These are phyloP conservation scores for Tarsius wallacei DNA, from an alignment of 2,797 vertebrate genomes.

Conservation along the genomic window DNA sequence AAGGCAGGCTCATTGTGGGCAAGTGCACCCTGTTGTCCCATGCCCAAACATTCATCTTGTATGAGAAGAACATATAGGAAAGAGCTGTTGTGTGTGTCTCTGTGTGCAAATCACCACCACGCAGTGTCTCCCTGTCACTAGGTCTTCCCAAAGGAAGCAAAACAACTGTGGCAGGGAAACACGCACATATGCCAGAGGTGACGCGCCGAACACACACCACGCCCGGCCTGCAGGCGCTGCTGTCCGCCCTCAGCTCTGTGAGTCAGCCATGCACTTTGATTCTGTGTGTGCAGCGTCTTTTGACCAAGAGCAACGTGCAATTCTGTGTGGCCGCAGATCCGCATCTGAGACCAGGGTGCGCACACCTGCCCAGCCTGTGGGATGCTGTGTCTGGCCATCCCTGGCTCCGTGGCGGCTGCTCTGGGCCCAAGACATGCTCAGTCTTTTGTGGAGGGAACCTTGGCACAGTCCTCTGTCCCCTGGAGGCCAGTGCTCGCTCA, in stretches of 20 bases:
- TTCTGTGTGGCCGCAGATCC: neutral
- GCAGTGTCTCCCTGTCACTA: constrained; percentile 74
- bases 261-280: no score
- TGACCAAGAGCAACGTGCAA: constrained; percentile 55
- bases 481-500: neutral
- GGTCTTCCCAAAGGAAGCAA: constrained; percentile 85
- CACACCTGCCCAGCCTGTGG: constrained; percentile 56
- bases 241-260: constrained; percentile 64
- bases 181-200: neutral
- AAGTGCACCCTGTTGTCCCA: constrained; percentile 74
- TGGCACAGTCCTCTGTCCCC: neutral
- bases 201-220: no score
- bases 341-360: neutral
- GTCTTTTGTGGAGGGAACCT: neutral
- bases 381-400: neutral
- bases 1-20: constrained; percentile 70
- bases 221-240: constrained; percentile 59
- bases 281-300: constrained; percentile 64
- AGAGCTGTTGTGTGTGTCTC: constrained; percentile 82
- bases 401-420: no score
- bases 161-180: constrained; percentile 34
- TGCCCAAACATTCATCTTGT: constrained; percentile 83
- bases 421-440: neutral
- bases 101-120: constrained; percentile 84
- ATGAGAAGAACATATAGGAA: constrained; percentile 63